These are phyloP conservation scores for Glareola pratincola DNA, from an alignment of 2,113 vertebrate species.

Conservation along the genomic window DNA sequence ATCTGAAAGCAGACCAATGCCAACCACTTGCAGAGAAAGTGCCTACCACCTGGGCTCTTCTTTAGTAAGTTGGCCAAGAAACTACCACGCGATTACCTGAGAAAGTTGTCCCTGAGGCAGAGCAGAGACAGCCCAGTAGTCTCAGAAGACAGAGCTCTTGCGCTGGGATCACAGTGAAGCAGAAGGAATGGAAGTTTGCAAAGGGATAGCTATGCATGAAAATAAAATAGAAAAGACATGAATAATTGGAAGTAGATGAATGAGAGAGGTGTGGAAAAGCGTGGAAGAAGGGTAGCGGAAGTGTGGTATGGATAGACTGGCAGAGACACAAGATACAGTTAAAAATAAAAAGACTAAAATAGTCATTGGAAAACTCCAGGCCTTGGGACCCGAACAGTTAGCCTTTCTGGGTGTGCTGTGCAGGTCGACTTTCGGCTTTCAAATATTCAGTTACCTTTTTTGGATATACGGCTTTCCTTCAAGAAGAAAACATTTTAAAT, in stretches of 20 bases:
- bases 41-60: background rate
- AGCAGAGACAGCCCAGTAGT: background rate
- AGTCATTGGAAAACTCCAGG: background rate
- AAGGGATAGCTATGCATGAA: background rate
- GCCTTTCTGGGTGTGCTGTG: fast-evolving
- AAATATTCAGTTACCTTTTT: background rate
- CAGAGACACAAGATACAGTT: background rate
- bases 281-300: background rate
- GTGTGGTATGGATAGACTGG: background rate
- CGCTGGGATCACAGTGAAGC: background rate
- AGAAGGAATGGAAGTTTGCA: background rate
- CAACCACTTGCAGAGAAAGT: background rate
- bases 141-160: background rate
- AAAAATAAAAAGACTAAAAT: background rate
- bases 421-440: background rate
- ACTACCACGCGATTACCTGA: background rate
- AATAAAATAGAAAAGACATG: background rate
- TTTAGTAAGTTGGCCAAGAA: background rate
- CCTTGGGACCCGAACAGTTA: background rate
- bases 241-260: background rate
- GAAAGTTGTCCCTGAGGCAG: background rate
- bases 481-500: background rate
- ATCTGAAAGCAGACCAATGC: background rate
- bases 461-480: background rate
- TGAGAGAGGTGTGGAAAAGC: background rate